phyloP scores from a whole-genome alignment of 2,888 invertebrate species.

The Myathropa florea region DNA sequence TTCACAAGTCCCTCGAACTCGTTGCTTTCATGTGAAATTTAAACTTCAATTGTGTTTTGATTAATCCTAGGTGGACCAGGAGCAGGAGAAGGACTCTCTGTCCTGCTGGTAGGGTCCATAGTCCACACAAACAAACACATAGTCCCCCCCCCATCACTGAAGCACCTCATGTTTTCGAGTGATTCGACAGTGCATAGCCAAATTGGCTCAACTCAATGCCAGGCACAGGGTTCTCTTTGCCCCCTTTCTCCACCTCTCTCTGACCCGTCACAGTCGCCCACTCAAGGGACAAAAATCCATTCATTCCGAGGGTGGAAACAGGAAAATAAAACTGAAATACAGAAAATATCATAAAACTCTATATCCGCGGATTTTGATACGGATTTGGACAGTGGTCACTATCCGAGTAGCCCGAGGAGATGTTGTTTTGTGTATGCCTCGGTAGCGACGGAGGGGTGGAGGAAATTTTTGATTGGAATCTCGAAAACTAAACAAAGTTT shows the following conservation, averaged over 20 bases:
- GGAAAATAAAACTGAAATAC: background rate
- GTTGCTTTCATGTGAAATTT: conserved; percentile 57
- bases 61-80: conserved; percentile 50
- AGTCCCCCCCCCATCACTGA: background rate
- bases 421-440: background rate
- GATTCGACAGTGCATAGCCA: conserved; percentile 3
- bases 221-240: conserved; percentile 46
- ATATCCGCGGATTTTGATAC: conserved; percentile 58
- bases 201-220: conserved; percentile 67
- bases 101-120: background rate
- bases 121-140: background rate
- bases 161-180: background rate
- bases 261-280: background rate
- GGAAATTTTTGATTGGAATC: conserved; percentile 67
- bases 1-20: conserved; percentile 17
- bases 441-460: background rate
- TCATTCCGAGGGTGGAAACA: conserved; percentile 15
- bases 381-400: conserved; percentile 57
- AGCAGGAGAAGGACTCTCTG: background rate
- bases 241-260: background rate
- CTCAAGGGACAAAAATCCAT: conserved; percentile 52
- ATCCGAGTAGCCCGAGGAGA: conserved; percentile 31
- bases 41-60: conserved; percentile 69
- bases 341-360: background rate
- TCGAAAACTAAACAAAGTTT: conserved; percentile 69